Conservation (phyloP, 2,888 invertebrate species). For the Epinotia ramella region DNA sequence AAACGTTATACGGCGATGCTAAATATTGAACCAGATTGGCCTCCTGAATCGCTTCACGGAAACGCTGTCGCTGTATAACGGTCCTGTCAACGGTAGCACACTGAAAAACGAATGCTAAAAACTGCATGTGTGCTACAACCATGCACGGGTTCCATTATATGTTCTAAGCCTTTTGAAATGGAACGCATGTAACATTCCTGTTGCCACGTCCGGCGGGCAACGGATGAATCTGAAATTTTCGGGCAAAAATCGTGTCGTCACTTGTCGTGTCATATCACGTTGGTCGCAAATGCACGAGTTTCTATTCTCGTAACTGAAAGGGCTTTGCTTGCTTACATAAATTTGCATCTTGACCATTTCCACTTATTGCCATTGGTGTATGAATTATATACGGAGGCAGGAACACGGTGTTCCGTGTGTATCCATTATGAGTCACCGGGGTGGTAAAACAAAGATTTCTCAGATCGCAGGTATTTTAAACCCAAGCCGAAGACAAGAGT, state of each 20-base stretch:
- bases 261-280: slow-evolving; percentile 1
- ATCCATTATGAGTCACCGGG: too few species aligned
- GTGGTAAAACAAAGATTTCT: too few species aligned
- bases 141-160: not conserved
- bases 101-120: not conserved
- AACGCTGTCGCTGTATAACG: not conserved
- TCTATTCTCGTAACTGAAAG: not conserved
- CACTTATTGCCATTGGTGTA: too few species aligned
- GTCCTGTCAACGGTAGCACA: not conserved
- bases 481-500: too few species aligned
- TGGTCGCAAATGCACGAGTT: slow-evolving; percentile 9
- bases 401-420: too few species aligned
- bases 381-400: too few species aligned
- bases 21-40: too few species aligned
- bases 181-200: not conserved
- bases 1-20: too few species aligned
- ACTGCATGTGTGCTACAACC: not conserved
- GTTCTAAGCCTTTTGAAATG: not conserved
- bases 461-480: too few species aligned
- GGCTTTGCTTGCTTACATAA: too few species aligned
- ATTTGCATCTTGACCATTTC: too few species aligned
- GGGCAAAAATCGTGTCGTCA: slow-evolving; percentile 10
- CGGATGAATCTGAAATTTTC: slow-evolving; percentile 3
- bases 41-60: too few species aligned
- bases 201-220: not conserved